Evolutionary conservation across 2,113 vertebrate species (phyloP), one percentile per base, ranked within the genome.

Genomic region (Cathartes aura): DNA sequence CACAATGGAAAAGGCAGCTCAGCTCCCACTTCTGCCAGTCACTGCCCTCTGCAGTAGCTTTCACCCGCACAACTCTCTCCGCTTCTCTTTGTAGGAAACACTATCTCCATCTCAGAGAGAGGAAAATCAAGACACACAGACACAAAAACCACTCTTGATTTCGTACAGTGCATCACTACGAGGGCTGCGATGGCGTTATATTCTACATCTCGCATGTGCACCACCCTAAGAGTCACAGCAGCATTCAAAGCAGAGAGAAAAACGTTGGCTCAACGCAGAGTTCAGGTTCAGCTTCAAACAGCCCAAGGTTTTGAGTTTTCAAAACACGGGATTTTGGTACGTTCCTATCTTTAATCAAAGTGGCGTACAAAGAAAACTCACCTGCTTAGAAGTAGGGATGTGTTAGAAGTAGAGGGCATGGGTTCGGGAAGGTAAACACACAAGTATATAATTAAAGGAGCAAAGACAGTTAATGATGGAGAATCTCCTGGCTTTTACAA

Each of bases 371-470:
- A 93, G 88, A 55, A 81, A 97, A 75, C 55, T 86, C 22, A 11
- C 53, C 45, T 36, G 89, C 82, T 82, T 88, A 91, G 96, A 95
- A 82, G 89, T 56, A 66, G 55, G 89, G 52, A 82, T 79, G 80
- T 52, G 81, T 88, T 68, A 90, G 73, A 94, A 96, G 93, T 8
- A 29, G 16, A 89, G 70, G 85, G 76, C 66, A 73, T 0, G 24
- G 91, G 95, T 53, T 86, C 23, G 7, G 80, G 80, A 58, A 96
- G 82, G 89, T 73, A 95, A 96, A 94, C 59, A 92, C 53, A 18
- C 42, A 26, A 91, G 58, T 59, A 67, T 40, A 23, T 90, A 88
- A 93, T 84, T 85, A 96, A 85, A 95, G 89, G 48, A 83, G 42
- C 9, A 71, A 73, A 60, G 83, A 36, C 40, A 81, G 68, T 34